phyloP scores from a whole-genome alignment of 2,113 vertebrate genomes.

The Neotoma lepida region DNA sequence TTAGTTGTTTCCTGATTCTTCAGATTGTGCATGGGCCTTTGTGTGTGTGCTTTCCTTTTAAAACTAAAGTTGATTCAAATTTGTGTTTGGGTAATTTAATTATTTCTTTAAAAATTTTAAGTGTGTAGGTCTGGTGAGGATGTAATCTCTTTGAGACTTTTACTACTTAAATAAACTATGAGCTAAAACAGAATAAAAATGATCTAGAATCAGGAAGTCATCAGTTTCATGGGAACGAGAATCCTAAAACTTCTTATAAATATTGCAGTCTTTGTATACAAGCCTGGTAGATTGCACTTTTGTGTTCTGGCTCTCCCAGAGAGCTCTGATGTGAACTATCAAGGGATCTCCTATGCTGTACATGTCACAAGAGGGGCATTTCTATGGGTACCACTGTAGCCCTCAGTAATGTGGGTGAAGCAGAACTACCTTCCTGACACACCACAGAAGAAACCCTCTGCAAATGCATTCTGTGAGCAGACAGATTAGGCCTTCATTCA shows the following conservation, averaged over 20 bases:
- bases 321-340: not conserved
- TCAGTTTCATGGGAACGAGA: not conserved
- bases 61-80: not conserved
- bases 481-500: conserved; percentile 51
- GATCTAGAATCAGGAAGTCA: not conserved
- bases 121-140: not conserved
- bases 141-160: not conserved
- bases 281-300: not conserved
- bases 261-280: not conserved
- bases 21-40: not conserved
- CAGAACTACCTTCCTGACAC: conserved; percentile 27
- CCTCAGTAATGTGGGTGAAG: conserved; percentile 1
- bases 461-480: not conserved
- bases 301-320: not conserved
- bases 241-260: not conserved
- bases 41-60: not conserved
- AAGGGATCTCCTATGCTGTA: not conserved
- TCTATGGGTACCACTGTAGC: not conserved
- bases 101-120: not conserved
- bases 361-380: not conserved
- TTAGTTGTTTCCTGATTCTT: not conserved
- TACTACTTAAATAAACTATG: not conserved
- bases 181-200: not conserved
- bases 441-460: not conserved
- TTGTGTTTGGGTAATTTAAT: not conserved